phyloP scores from a whole-genome alignment of 2,888 invertebrate genomes.

The Cistogaster globosa region DNA sequence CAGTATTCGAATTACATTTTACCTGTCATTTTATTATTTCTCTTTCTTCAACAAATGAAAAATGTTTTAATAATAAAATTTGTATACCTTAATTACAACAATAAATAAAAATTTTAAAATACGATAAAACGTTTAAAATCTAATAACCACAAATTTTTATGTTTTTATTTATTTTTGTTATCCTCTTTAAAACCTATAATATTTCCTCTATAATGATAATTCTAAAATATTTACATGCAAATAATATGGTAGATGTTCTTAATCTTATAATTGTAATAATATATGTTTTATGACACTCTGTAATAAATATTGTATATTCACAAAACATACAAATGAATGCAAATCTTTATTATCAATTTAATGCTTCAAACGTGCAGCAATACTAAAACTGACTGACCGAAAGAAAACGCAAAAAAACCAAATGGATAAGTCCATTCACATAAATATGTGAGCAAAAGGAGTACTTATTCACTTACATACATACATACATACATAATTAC shows the following conservation, averaged over 20 bases:
- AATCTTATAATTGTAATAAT: slow-evolving; percentile 23
- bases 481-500: no score
- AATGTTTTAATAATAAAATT: no score
- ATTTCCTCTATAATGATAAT: slow-evolving; percentile 1
- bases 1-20: no score
- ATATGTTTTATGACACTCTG: slow-evolving; percentile 43
- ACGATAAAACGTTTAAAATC: slow-evolving; percentile 20
- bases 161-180: no score
- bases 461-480: neutral
- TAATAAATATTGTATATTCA: slow-evolving; percentile 43
- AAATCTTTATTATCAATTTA: slow-evolving; percentile 72
- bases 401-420: slow-evolving; percentile 32
- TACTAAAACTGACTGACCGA: slow-evolving; percentile 20
- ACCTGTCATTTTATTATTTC: no score
- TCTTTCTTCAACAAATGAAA: no score
- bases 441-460: slow-evolving; percentile 40
- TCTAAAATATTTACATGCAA: slow-evolving; percentile 5
- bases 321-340: slow-evolving; percentile 54
- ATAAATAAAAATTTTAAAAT: neutral
- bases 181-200: no score
- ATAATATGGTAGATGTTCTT: neutral
- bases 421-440: no score
- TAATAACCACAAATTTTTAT: slow-evolving; percentile 7
- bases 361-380: slow-evolving; percentile 55
- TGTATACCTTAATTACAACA: no score